Conservation (phyloP, 2,888 invertebrate species). For the Nymphalis c-album region DNA sequence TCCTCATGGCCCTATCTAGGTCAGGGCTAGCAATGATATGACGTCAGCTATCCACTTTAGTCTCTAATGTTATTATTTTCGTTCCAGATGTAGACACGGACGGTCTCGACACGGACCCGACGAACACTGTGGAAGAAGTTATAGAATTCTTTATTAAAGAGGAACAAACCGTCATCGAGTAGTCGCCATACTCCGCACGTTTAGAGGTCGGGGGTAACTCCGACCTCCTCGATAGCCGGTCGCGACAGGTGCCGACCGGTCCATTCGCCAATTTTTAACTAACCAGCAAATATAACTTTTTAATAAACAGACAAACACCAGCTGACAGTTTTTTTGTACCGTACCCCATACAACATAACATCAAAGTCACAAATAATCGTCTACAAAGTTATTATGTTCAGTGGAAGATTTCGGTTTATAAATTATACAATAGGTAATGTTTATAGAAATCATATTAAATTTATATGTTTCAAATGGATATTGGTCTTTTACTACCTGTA, state of each 20-base stretch:
- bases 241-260: slow-evolving; percentile 1
- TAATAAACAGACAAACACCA: slow-evolving; percentile 51
- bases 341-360: slow-evolving; percentile 43
- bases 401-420: slow-evolving; percentile 66
- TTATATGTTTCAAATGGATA: slow-evolving; percentile 76
- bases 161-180: slow-evolving; percentile 91
- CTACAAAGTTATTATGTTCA: slow-evolving; percentile 51
- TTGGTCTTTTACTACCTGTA: slow-evolving; percentile 69
- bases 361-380: slow-evolving; percentile 50
- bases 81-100: slow-evolving; percentile 95
- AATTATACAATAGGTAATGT: slow-evolving; percentile 77
- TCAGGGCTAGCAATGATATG: no score
- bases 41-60: neutral
- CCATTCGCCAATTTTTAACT: slow-evolving; percentile 2
- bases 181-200: slow-evolving; percentile 69
- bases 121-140: slow-evolving; percentile 95
- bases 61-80: slow-evolving; percentile 39
- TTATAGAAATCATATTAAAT: slow-evolving; percentile 79
- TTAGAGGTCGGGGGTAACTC: slow-evolving; percentile 56
- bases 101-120: slow-evolving; percentile 90
- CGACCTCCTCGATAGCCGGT: slow-evolving; percentile 50
- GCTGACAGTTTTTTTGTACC: slow-evolving; percentile 61
- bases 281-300: slow-evolving; percentile 40
- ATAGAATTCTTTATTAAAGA: slow-evolving; percentile 99
- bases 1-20: no score